phyloP scores from a whole-genome alignment of 2,888 invertebrate species.

The Ferrisia virgata region DNA sequence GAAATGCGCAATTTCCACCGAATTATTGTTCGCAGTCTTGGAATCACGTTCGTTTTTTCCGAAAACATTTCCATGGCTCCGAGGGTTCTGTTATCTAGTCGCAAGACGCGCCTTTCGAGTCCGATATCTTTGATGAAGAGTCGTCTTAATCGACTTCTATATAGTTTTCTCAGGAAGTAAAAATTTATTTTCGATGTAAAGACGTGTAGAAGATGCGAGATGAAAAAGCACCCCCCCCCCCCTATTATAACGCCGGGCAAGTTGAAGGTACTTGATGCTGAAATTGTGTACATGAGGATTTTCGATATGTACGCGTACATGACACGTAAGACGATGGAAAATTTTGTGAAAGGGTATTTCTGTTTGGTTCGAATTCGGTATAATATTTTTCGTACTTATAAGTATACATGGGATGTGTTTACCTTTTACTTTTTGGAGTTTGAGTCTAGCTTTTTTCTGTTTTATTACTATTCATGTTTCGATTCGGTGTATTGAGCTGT shows the following conservation, averaged over 20 bases:
- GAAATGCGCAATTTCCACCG: conserved; percentile 14
- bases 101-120: neutral
- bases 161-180: neutral
- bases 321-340: no score
- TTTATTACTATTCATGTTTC: no score
- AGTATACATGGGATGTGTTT: no score
- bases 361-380: no score
- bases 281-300: no score
- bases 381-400: no score
- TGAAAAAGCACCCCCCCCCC: no score
- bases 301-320: no score
- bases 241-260: neutral
- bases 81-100: neutral
- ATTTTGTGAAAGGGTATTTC: no score
- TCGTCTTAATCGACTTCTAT: conserved; percentile 9
- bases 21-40: neutral
- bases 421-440: no score
- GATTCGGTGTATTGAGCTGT: no score
- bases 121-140: neutral
- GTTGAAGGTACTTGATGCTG: neutral
- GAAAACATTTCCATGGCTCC: conserved; percentile 7
- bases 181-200: conserved; percentile 9
- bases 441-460: no score
- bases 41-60: conserved; percentile 9
- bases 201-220: neutral